These are phyloP conservation scores for Alectoris magna DNA, from an alignment of 2,797 vertebrate genomes.

Conservation along the genomic window DNA sequence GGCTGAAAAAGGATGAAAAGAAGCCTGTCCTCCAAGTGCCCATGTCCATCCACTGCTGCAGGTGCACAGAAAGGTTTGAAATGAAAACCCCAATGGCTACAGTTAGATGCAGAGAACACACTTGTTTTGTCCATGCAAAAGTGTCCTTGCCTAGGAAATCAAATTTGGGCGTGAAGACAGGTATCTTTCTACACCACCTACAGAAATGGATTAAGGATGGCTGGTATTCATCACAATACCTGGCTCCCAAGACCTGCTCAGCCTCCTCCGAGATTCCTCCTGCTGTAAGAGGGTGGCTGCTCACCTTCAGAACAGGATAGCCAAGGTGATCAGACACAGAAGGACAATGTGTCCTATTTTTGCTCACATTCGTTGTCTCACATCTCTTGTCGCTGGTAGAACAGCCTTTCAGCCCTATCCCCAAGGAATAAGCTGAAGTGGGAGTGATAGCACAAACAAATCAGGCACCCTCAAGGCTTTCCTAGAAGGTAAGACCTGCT, in stretches of 20 bases:
- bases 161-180: background rate
- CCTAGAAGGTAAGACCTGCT: background rate
- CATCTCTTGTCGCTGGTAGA: slow-evolving; percentile 15
- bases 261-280: slow-evolving; percentile 20
- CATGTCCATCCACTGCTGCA: background rate
- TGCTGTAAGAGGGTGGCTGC: background rate
- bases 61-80: background rate
- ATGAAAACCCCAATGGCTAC: background rate
- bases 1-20: background rate
- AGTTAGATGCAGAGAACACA: background rate
- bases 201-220: background rate
- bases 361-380: slow-evolving; percentile 34
- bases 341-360: background rate
- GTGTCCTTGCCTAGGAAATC: background rate
- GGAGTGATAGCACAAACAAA: slow-evolving; percentile 53
- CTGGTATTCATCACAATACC: background rate
- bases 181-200: background rate
- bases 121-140: background rate
- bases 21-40: background rate
- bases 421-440: slow-evolving; percentile 5
- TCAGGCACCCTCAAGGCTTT: slow-evolving; percentile 1
- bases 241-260: background rate
- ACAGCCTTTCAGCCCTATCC: slow-evolving; percentile 19
- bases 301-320: slow-evolving; percentile 39
- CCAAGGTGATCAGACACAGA: slow-evolving; percentile 12